Conservation (phyloP, 2,797 vertebrate species). For the Erethizon dorsatum region DNA sequence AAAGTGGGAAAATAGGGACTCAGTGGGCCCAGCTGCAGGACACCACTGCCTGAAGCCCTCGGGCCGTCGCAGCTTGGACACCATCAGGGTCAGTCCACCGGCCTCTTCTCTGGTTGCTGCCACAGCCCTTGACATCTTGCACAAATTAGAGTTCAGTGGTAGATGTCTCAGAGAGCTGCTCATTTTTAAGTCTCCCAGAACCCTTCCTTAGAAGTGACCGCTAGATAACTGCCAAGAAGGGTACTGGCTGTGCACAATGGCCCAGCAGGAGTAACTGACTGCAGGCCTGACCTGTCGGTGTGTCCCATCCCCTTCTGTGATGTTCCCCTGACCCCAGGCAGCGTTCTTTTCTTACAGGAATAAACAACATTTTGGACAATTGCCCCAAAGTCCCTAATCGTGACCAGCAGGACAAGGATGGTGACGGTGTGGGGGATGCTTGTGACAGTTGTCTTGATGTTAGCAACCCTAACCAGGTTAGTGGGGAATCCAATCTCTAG, state of each 20-base stretch:
- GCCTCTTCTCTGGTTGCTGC: background rate
- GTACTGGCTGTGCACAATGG: background rate
- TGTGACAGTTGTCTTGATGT: slow-evolving; percentile 98
- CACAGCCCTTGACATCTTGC: background rate
- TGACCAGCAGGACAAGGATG: slow-evolving; percentile 95
- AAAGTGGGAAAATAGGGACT: background rate
- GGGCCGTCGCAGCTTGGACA: too few species aligned
- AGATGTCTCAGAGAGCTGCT: background rate
- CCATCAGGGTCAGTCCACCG: background rate
- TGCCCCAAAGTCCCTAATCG: slow-evolving; percentile 95
- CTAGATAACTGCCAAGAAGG: background rate
- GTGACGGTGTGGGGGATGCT: slow-evolving; percentile 97
- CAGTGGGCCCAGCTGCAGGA: background rate
- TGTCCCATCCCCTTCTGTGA: background rate
- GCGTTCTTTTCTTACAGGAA: slow-evolving; percentile 89
- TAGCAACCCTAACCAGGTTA: slow-evolving; percentile 98
- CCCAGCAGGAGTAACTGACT: background rate
- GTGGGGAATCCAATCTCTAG: background rate
- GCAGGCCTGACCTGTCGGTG: rapidly evolving
- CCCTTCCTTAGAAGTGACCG: background rate
- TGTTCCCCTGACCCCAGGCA: slow-evolving; percentile 32
- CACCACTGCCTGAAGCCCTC: background rate
- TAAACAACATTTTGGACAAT: slow-evolving; percentile 98
- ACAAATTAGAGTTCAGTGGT: background rate
- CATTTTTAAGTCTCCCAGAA: background rate